Evolutionary conservation across 2,888 invertebrate species (phyloP).

Genomic region (Mesoligia furuncula): DNA sequence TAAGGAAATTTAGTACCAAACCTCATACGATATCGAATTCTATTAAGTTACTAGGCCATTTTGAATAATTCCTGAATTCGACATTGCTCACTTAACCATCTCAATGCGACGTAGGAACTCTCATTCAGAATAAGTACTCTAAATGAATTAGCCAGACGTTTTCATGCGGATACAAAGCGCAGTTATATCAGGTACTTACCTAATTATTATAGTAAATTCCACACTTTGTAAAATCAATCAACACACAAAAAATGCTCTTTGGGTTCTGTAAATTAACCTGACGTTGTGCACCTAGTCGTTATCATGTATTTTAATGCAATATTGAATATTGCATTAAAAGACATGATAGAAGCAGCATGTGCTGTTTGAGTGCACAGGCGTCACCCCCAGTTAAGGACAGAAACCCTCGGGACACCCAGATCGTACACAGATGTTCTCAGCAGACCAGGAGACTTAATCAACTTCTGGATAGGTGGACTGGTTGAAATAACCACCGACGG

Average conservation of each 20-base stretch:
- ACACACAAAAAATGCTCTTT: conserved; percentile 33
- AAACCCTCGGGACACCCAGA: too few relatives aligned
- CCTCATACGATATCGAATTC: not conserved
- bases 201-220: conserved; percentile 61
- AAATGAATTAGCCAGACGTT: conserved; percentile 49
- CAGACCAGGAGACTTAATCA: too few relatives aligned
- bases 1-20: not conserved
- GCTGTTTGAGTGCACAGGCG: too few relatives aligned
- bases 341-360: not conserved
- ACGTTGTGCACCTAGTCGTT: not conserved
- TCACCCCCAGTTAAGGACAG: too few relatives aligned
- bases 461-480: too few relatives aligned
- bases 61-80: not conserved
- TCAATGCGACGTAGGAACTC: conserved; percentile 3
- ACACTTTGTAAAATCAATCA: conserved; percentile 63
- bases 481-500: too few relatives aligned
- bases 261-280: conserved; percentile 36
- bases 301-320: too few relatives aligned
- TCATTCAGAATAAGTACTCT: conserved; percentile 42
- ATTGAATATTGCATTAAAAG: not conserved
- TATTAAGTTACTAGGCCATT: not conserved
- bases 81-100: not conserved
- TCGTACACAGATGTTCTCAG: too few relatives aligned
- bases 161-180: conserved; percentile 62
- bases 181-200: conserved; percentile 50